phyloP scores from a whole-genome alignment of 2,797 vertebrate genomes.

The Notoglanidium macrostoma region DNA sequence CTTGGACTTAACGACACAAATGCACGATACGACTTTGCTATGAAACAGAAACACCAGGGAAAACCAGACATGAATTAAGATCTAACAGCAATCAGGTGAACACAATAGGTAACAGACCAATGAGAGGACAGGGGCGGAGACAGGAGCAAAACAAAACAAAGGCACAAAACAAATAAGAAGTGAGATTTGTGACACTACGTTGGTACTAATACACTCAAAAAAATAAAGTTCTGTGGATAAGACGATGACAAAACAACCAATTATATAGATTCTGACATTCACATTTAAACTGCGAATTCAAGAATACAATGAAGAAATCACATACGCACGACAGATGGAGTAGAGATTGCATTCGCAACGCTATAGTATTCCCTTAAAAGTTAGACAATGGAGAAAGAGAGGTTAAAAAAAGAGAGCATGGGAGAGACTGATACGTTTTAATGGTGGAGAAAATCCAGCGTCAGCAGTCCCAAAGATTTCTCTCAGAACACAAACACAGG shows the following conservation, averaged over 20 bases:
- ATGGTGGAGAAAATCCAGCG: conserved; percentile 28
- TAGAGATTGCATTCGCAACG: neutral
- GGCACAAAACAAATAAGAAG: neutral
- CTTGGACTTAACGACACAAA: neutral
- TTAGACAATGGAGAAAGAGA: neutral
- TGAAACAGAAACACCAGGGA: neutral
- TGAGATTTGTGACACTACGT: neutral
- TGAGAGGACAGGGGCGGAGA: neutral
- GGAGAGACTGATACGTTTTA: neutral
- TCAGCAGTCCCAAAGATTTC: conserved; percentile 60
- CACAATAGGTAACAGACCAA: neutral
- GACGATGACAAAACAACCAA: neutral
- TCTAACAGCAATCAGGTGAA: neutral
- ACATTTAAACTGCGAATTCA: neutral
- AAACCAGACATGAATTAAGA: neutral
- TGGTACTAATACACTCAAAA: neutral
- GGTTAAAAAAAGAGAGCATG: neutral
- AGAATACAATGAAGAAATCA: neutral
- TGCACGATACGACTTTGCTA: neutral
- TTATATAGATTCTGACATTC: too few relatives aligned
- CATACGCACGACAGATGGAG: neutral
- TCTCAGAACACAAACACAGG: conserved; percentile 50
- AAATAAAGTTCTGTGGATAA: neutral
- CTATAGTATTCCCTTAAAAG: neutral
- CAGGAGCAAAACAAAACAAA: neutral